Conservation (phyloP, 2,113 vertebrate species). For the Polyodon spathula region DNA sequence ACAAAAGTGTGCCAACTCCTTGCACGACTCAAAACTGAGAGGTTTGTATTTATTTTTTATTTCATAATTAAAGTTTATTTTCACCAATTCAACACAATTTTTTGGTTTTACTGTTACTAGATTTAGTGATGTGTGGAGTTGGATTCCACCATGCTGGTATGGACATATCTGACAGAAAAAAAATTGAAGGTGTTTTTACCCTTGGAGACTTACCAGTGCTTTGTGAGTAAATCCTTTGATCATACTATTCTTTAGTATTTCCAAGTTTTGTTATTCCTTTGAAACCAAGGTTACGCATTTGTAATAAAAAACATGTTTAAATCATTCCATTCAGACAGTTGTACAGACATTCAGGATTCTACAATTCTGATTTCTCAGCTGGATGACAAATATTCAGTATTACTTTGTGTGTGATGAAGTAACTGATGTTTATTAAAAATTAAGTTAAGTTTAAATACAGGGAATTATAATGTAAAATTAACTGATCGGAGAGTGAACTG, state of each 20-base stretch:
- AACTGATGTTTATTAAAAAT: no score
- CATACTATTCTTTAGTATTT: neutral
- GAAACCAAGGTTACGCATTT: no score
- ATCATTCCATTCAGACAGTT: no score
- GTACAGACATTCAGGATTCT: no score
- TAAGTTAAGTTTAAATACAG: no score
- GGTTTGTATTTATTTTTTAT: conserved; percentile 49
- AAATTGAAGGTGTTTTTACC: conserved; percentile 76
- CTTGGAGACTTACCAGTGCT: conserved; percentile 83
- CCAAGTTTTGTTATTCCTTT: neutral
- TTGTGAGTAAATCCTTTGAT: conserved; percentile 62
- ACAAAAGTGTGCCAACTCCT: conserved; percentile 66
- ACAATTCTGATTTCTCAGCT: no score
- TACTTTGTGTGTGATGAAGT: no score
- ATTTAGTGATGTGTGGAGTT: conserved; percentile 71
- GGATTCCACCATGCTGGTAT: conserved; percentile 93
- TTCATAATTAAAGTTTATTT: conserved; percentile 6
- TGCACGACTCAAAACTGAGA: conserved; percentile 81
- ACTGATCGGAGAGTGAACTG: no score
- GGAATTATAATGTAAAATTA: no score
- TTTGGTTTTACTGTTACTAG: conserved; percentile 45
- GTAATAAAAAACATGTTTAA: no score
- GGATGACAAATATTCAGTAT: no score
- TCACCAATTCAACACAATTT: conserved; percentile 14
- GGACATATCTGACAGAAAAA: conserved; percentile 80